A percentile compares a stretch with the other conserved stretches of the same genome.
phyloP scores from a whole-genome alignment of 2,888 invertebrate species.

The Pseudococcus viburni region DNA sequence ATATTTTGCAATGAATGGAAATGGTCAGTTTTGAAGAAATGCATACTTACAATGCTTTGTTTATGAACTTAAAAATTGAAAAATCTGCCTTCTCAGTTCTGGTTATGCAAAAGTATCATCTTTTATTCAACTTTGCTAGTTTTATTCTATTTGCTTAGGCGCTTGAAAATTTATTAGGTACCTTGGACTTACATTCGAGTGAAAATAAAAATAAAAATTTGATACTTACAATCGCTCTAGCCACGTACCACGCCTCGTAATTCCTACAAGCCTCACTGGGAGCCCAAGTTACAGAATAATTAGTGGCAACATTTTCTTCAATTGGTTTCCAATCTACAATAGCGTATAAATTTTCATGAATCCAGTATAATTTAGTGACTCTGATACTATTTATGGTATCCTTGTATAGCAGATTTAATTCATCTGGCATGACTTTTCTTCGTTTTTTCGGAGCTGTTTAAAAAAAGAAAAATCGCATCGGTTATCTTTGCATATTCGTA shows the following conservation, averaged over 20 bases:
- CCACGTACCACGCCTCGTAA: conserved; percentile 2
- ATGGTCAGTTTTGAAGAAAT: no score
- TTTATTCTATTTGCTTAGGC: not conserved
- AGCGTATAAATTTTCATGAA: not conserved
- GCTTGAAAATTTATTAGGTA: no score
- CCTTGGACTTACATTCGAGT: not conserved
- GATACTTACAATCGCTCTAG: not conserved
- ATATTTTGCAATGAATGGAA: no score
- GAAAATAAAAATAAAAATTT: not conserved
- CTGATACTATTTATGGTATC: not conserved
- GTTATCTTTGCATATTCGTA: not conserved
- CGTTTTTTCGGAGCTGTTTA: conserved; percentile 4
- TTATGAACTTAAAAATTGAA: no score
- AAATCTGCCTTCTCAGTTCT: not conserved
- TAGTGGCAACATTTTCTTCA: not conserved
- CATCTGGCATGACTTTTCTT: not conserved
- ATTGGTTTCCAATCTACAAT: not conserved
- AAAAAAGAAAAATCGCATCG: not conserved
- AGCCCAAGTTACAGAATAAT: conserved; percentile 18
- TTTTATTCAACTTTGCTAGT: no score
- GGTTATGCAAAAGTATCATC: no score
- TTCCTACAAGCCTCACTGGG: not conserved
- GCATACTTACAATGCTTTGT: not conserved
- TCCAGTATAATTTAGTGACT: not conserved
- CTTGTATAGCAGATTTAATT: not conserved